These are phyloP conservation scores for Cyrtodaria siliqua DNA, from an alignment of 2,888 invertebrate genomes.

Conservation along the genomic window DNA sequence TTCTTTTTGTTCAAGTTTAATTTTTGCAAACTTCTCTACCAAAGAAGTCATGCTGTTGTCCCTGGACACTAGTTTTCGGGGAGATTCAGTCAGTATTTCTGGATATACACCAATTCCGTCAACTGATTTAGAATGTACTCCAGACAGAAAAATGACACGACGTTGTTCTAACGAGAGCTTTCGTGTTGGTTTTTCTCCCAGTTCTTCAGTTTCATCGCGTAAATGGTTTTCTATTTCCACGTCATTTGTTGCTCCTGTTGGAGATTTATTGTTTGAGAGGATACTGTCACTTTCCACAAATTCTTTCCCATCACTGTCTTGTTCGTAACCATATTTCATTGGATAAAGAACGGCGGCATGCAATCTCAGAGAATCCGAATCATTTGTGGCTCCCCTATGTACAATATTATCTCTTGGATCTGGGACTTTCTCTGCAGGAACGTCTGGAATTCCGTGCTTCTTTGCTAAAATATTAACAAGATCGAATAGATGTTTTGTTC, in stretches of 20 bases:
- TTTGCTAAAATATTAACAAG: slow-evolving; percentile 72
- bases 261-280: not conserved
- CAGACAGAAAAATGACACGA: slow-evolving; percentile 32
- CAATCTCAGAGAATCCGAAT: slow-evolving; percentile 42
- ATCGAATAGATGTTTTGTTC: slow-evolving; percentile 70
- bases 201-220: slow-evolving; percentile 5
- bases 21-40: slow-evolving; percentile 53
- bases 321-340: slow-evolving; percentile 69
- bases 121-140: slow-evolving; percentile 40
- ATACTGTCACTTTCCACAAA: not conserved
- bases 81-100: slow-evolving; percentile 4
- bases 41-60: slow-evolving; percentile 61
- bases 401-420: slow-evolving; percentile 68
- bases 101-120: not conserved
- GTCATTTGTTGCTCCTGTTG: slow-evolving; percentile 12
- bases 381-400: slow-evolving; percentile 64
- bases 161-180: slow-evolving; percentile 25
- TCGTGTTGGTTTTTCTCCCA: slow-evolving; percentile 8
- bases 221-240: slow-evolving; percentile 24
- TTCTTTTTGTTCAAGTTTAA: slow-evolving; percentile 53
- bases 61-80: slow-evolving; percentile 45
- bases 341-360: slow-evolving; percentile 69
- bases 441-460: slow-evolving; percentile 71
- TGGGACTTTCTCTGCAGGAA: slow-evolving; percentile 63
- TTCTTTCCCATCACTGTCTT: slow-evolving; percentile 10